Conservation (phyloP, 1,140 invertebrate genomes). For the Carcinoscorpius rotundicauda region DNA sequence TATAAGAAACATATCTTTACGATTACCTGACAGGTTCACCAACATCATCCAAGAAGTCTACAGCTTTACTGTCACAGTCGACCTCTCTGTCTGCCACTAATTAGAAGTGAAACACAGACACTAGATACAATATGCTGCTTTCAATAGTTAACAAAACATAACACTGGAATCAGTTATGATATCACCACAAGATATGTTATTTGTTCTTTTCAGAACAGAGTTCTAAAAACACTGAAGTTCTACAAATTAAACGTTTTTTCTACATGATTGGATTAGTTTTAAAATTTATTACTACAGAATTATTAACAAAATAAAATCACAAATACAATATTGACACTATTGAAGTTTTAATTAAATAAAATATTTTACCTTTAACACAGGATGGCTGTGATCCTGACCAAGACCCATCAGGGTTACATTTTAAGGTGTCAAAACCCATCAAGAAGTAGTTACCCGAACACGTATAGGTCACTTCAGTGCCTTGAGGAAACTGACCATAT, state of each 20-base stretch:
- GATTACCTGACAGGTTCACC: slow-evolving; percentile 15
- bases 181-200: not conserved
- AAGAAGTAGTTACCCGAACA: slow-evolving; percentile 6
- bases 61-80: slow-evolving; percentile 11
- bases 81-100: slow-evolving; percentile 9
- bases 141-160: not conserved
- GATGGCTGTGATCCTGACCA: slow-evolving; percentile 14
- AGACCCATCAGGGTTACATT: slow-evolving; percentile 8
- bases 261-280: not conserved
- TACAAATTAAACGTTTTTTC: not conserved
- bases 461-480: slow-evolving; percentile 8
- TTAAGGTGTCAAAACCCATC: slow-evolving; percentile 4
- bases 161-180: not conserved
- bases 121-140: not conserved
- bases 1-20: not conserved
- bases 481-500: slow-evolving; percentile 10
- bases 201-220: not conserved
- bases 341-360: no score
- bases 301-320: no score
- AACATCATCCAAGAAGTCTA: slow-evolving; percentile 6
- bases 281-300: no score
- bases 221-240: not conserved
- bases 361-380: slow-evolving; percentile 17
- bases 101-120: not conserved
- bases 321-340: no score